A percentile compares a stretch with the other conserved stretches of the same genome.
Conservation (phyloP, 2,113 vertebrate genomes). For the Pristiophorus japonicus region DNA sequence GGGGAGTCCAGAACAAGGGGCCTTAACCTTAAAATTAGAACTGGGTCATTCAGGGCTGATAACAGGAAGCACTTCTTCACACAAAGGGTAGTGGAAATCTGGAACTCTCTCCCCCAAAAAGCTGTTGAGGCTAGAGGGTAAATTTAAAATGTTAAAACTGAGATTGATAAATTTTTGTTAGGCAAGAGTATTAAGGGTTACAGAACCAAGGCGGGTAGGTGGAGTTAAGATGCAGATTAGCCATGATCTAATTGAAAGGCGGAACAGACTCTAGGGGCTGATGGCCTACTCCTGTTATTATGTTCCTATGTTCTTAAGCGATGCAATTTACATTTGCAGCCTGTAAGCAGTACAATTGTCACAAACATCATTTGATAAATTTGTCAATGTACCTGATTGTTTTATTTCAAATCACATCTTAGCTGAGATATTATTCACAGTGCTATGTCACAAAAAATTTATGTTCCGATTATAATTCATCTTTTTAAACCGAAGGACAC, state of each 20-base stretch:
- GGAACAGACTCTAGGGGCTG: not conserved
- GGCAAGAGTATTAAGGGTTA: not conserved
- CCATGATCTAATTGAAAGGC: not conserved
- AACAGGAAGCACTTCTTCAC: not conserved
- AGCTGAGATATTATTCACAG: not conserved
- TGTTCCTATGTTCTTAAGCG: not conserved
- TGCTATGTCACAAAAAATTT: not conserved
- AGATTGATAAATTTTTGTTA: not conserved
- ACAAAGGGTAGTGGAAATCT: not conserved
- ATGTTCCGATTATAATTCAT: not conserved
- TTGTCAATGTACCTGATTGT: not conserved
- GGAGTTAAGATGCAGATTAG: not conserved
- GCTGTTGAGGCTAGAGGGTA: not conserved
- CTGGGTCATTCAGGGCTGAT: not conserved
- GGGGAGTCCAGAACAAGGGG: not conserved
- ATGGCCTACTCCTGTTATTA: not conserved
- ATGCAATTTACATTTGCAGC: conserved; percentile 6
- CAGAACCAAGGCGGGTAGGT: not conserved
- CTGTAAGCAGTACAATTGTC: not conserved
- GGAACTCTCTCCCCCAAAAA: not conserved
- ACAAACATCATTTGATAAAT: conserved; percentile 4
- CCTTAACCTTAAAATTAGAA: not conserved
- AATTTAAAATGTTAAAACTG: not conserved
- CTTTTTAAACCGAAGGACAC: not conserved
- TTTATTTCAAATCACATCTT: not conserved